Conservation (phyloP, 2,797 vertebrate species). For the Girardinus metallicus region DNA sequence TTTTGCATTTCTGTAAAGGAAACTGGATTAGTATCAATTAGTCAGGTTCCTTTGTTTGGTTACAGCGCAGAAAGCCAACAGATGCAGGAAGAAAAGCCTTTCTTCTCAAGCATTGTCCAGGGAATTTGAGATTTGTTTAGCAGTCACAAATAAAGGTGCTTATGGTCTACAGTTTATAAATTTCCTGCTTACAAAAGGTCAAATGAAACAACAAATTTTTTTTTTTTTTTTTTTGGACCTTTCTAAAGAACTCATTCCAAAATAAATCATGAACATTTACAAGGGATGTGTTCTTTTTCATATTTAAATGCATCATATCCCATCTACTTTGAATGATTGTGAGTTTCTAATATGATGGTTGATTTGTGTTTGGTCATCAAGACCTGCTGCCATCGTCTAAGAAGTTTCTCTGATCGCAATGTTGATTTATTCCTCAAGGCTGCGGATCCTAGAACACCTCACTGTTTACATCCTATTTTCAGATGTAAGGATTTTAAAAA, state of each 20-base stretch:
- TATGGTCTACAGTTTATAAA: background rate
- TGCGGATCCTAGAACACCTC: conserved; percentile 17
- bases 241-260: background rate
- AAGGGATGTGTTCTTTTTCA: background rate
- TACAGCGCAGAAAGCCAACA: background rate
- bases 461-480: conserved; percentile 29
- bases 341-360: no score
- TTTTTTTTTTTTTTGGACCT: background rate
- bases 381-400: background rate
- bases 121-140: background rate
- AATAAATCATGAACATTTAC: background rate
- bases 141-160: background rate
- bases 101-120: background rate
- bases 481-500: conserved; percentile 26
- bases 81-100: background rate
- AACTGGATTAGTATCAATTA: conserved; percentile 8
- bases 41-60: background rate
- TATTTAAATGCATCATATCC: background rate
- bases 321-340: background rate
- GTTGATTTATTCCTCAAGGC: conserved; percentile 6
- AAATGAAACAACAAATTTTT: background rate
- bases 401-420: conserved; percentile 1
- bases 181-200: background rate
- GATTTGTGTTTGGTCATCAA: background rate
- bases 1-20: background rate